phyloP scores from a whole-genome alignment of 1,140 invertebrate species.

The Drosophila leontia region DNA sequence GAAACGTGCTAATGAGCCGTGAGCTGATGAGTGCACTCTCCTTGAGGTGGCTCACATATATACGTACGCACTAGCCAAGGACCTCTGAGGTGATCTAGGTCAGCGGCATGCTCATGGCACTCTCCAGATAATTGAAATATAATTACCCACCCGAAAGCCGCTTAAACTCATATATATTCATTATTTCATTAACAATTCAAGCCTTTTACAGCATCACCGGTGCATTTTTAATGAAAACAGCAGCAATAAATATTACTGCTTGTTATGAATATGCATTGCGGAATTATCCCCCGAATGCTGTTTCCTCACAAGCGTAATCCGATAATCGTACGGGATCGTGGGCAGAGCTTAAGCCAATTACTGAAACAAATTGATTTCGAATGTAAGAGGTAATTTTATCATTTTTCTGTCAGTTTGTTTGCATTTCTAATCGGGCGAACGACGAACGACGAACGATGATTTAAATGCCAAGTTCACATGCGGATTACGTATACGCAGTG shows the following conservation, averaged over 20 bases:
- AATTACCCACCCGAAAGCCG: conserved; percentile 61
- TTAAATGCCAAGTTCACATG: conserved; percentile 49
- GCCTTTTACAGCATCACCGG: conserved; percentile 35
- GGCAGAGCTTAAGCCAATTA: conserved; percentile 23
- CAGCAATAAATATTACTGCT: conserved; percentile 49
- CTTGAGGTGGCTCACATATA: neutral
- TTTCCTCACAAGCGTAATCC: conserved; percentile 57
- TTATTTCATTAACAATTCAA: conserved; percentile 54
- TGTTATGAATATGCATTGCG: conserved; percentile 40
- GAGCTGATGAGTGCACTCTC: conserved; percentile 53
- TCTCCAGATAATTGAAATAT: conserved; percentile 66
- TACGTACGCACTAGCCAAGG: conserved; percentile 6
- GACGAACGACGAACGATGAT: neutral
- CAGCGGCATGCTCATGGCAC: conserved; percentile 3
- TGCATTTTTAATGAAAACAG: conserved; percentile 53
- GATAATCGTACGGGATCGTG: conserved; percentile 19
- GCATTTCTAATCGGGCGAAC: neutral
- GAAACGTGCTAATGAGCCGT: conserved; percentile 72
- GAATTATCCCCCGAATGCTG: conserved; percentile 21
- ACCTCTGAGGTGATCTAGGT: conserved; percentile 43
- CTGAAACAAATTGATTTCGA: conserved; percentile 36
- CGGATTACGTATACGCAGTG: conserved; percentile 43
- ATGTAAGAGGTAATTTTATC: conserved; percentile 10
- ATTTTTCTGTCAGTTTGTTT: conserved; percentile 1
- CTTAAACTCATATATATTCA: conserved; percentile 54